Conservation (phyloP, 2,888 invertebrate species). For the Polyommatus iphigenia region DNA sequence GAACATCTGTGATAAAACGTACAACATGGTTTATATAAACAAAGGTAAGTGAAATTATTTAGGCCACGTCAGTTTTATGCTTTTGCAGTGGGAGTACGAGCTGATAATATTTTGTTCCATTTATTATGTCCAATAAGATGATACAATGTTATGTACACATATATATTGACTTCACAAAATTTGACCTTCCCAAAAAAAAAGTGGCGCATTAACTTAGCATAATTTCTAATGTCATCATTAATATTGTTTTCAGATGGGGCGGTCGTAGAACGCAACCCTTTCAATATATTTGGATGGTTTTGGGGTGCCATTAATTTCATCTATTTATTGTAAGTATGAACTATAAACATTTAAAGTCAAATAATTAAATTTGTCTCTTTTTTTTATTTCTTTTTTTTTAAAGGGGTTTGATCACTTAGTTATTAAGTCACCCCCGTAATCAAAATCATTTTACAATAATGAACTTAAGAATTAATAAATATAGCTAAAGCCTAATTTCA, state of each 20-base stretch:
- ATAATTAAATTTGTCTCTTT: background rate
- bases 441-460: too few relatives aligned
- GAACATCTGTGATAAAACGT: background rate
- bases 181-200: background rate
- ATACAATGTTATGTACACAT: background rate
- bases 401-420: too few relatives aligned
- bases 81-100: conserved; percentile 18
- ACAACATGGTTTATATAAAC: conserved; percentile 35
- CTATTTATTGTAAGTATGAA: conserved; percentile 76
- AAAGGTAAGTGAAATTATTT: conserved; percentile 39
- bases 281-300: conserved; percentile 73
- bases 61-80: conserved; percentile 54
- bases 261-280: conserved; percentile 69
- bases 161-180: background rate
- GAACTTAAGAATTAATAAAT: too few relatives aligned
- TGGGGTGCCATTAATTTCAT: conserved; percentile 78
- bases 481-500: too few relatives aligned
- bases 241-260: conserved; percentile 72
- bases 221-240: background rate
- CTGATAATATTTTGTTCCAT: background rate
- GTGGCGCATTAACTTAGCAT: background rate
- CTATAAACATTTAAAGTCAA: background rate
- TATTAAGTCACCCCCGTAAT: too few relatives aligned
- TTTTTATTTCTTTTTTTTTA: too few relatives aligned
- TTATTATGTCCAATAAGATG: background rate